A percentile compares a stretch with the other conserved stretches of the same genome.
Conservation (phyloP, 2,888 invertebrate species). For the Sthenelais limicola region DNA sequence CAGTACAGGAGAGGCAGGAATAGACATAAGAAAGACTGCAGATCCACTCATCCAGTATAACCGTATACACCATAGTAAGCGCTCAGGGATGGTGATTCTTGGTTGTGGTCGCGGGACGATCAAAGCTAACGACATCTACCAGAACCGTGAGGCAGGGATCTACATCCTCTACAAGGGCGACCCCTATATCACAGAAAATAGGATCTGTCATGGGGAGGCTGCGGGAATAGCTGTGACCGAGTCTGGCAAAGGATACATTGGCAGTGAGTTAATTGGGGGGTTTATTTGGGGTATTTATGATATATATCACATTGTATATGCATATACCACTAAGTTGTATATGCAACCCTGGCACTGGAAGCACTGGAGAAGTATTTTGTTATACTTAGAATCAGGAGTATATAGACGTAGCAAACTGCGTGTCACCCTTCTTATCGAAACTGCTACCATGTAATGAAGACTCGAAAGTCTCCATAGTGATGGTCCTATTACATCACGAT, state of each 20-base stretch:
- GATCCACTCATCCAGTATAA: constrained; percentile 68
- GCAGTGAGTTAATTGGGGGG: no score
- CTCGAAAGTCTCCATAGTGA: no score
- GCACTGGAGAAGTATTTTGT: no score
- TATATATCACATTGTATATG: no score
- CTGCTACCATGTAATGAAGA: no score
- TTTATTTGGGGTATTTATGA: no score
- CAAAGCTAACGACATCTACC: constrained; percentile 64
- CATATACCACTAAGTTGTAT: no score
- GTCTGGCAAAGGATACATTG: constrained; percentile 62
- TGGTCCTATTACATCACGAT: no score
- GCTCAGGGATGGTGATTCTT: constrained; percentile 67
- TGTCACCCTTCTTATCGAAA: no score
- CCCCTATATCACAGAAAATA: constrained; percentile 64
- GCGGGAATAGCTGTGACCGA: constrained; percentile 68
- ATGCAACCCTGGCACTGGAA: no score
- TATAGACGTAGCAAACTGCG: no score
- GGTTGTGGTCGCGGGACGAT: constrained; percentile 66
- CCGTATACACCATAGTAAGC: constrained; percentile 66
- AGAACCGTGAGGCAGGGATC: constrained; percentile 66
- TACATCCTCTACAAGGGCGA: constrained; percentile 66
- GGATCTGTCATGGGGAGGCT: constrained; percentile 65
- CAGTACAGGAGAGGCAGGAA: constrained; percentile 65
- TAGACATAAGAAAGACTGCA: constrained; percentile 66
- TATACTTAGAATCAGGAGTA: no score